Evolutionary conservation across 2,888 invertebrate species (phyloP), one percentile per base, ranked within the genome.

Genomic region (Hirtodrosophila duncani): DNA sequence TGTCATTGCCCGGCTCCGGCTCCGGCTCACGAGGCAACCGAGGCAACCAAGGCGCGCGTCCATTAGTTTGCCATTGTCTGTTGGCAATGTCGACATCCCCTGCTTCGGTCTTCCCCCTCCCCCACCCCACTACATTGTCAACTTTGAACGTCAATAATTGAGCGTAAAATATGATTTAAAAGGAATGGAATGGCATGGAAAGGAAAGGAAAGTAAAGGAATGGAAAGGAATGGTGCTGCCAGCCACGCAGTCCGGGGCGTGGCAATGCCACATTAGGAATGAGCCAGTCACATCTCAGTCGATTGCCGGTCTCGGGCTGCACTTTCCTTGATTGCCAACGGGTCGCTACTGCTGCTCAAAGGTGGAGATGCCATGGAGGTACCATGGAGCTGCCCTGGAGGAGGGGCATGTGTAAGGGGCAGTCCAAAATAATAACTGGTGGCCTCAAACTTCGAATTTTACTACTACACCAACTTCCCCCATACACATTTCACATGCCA

Each of bases 101-200:
- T n/a, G n/a, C n/a, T n/a, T n/a, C n/a, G n/a, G n/a, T n/a, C n/a
- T n/a, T n/a, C n/a, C n/a, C n/a, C n/a, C n/a, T n/a, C n/a, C n/a
- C n/a, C n/a, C n/a, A n/a, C n/a, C n/a, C n/a, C n/a, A n/a, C 26
- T 45, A 34, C 56, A 52, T 48, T 50, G 37, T 50, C 53, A 60
- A 52, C 79, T 70, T 81, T 81, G 67, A 75, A 65, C 67, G 62
- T 67, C 79, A 75, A 81, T 75, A 75, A 75, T 75, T 75, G 74
- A 75, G 81, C 81, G 67, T 75, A 70, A 75, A 75, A 75, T 75
- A 81, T 75, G 81, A 81, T 79, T 81, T 78, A 45, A 59, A 67
- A 43, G 36, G 36, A 42, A 57, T 48, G 18, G n/a, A 11, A 29
- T 29, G 10, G 10, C 3, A 24, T 9, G 11, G 21, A n/a, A n/a